phyloP scores from a whole-genome alignment of 2,797 vertebrate species.

The Etheostoma perlongum region DNA sequence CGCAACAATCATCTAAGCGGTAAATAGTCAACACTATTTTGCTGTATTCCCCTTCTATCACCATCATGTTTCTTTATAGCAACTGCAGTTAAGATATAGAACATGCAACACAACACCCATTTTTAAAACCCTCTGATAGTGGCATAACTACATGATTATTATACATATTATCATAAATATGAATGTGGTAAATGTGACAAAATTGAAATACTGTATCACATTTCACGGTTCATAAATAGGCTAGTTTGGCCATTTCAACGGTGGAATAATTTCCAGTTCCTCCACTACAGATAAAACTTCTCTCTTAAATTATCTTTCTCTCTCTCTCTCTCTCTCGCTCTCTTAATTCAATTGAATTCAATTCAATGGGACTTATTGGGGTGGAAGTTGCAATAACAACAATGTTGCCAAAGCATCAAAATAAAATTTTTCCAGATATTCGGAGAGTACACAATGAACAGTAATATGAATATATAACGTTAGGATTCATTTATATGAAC shows the following conservation, averaged over 20 bases:
- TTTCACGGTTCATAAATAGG: slow-evolving; percentile 24
- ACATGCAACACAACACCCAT: not conserved
- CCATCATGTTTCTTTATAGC: not conserved
- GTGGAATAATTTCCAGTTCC: not conserved
- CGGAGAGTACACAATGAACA: too few species aligned
- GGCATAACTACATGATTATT: too few species aligned
- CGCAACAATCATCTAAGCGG: slow-evolving; percentile 3
- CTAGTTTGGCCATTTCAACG: slow-evolving; percentile 10
- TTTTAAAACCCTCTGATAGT: not conserved
- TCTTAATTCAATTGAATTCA: too few species aligned
- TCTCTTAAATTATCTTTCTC: too few species aligned
- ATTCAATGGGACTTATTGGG: too few species aligned
- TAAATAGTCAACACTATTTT: not conserved
- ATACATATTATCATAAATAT: not conserved
- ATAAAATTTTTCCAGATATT: too few species aligned
- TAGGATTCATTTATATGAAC: too few species aligned
- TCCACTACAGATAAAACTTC: not conserved
- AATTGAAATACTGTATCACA: slow-evolving; percentile 11
- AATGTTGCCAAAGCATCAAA: too few species aligned
- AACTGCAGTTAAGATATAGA: not conserved
- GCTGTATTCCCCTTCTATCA: not conserved
- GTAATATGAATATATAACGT: too few species aligned
- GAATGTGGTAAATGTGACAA: slow-evolving; percentile 2
- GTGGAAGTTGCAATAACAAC: too few species aligned
- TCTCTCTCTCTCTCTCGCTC: not conserved